Evolutionary conservation across 2,797 vertebrate genomes (phyloP), one percentile per base, ranked within the genome.

Genomic region (Schizopygopsis malacanthus): DNA sequence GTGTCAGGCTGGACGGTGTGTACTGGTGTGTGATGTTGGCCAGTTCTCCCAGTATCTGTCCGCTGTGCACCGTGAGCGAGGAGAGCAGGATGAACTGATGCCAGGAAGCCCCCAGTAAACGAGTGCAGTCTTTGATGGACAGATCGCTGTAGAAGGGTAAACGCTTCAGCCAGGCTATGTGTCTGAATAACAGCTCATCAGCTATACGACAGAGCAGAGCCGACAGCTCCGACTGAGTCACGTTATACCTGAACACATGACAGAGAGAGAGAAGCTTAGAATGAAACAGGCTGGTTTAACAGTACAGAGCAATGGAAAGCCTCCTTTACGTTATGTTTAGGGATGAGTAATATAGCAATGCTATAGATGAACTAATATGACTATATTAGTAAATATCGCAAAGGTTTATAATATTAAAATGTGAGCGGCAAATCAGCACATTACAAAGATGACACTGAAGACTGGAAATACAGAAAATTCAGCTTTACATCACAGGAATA

Each of bases 131-230:
- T 92, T 98, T 97, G 90, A 99, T 99, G 95, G 98, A 97, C 82
- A 99, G 97, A 87, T 99, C 97, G 0, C 96, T 97, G 95, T 99
- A 99, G 94, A 99, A 99, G 0, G 98, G 98, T 93, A 99, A 95
- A 95, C 98, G 99, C 96, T 99, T 99, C 91, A 99, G 97, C 98
- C 98, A 99, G 85, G 97, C 96, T 91, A 99, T 99, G 94, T 99
- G 98, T 50, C 98, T 96, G 92, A 99, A 99, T 72, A 99, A 97
- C 90, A 99, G 95, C 93, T 99, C 98, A 0, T 99, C 98, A 0
- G 98, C 98, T 94, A 99, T 95, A 28, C 98, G 97, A 87, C 98
- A 99, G 88, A 99, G 94, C 94, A 99, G 92, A 0, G 98, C 97
- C 77, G 98, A 98, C 69, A 99, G 96, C 96, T 99, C 98, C 87